A percentile compares a stretch with the other conserved stretches of the same genome.
Evolutionary conservation across 2,113 vertebrate genomes (phyloP).

Genomic region (Ovibos moschatus): DNA sequence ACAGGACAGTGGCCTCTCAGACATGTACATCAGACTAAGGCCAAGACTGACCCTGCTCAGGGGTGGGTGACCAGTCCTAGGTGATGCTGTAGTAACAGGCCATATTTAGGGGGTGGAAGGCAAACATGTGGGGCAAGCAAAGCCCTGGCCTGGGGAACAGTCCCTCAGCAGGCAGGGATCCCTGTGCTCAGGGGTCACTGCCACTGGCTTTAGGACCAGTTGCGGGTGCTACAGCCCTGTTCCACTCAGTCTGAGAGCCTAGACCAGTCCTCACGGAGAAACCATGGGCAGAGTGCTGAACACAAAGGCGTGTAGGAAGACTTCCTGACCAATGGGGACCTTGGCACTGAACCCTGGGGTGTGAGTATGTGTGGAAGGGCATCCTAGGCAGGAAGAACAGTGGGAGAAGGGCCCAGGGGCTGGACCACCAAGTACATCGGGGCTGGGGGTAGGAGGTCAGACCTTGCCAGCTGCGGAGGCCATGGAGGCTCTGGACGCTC

Average conservation of each 20-base stretch:
- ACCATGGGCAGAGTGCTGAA: too few relatives aligned
- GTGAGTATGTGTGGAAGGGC: neutral
- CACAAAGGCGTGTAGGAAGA: neutral
- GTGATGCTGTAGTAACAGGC: neutral
- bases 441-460: neutral
- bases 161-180: neutral
- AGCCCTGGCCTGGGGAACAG: neutral
- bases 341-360: neutral
- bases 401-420: neutral
- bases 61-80: neutral
- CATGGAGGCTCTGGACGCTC: neutral
- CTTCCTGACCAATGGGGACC: neutral
- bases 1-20: neutral
- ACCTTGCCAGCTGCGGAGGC: neutral
- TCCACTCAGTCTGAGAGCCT: neutral
- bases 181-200: neutral
- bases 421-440: neutral
- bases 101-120: neutral
- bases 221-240: too few relatives aligned
- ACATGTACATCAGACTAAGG: neutral
- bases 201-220: neutral
- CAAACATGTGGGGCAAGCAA: neutral
- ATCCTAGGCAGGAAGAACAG: neutral
- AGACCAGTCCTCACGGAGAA: neutral
- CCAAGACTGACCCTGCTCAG: neutral